Evolutionary conservation across 2,113 vertebrate species (phyloP), one percentile per base, ranked within the genome.

Genomic region (Hippocampus zosterae): DNA sequence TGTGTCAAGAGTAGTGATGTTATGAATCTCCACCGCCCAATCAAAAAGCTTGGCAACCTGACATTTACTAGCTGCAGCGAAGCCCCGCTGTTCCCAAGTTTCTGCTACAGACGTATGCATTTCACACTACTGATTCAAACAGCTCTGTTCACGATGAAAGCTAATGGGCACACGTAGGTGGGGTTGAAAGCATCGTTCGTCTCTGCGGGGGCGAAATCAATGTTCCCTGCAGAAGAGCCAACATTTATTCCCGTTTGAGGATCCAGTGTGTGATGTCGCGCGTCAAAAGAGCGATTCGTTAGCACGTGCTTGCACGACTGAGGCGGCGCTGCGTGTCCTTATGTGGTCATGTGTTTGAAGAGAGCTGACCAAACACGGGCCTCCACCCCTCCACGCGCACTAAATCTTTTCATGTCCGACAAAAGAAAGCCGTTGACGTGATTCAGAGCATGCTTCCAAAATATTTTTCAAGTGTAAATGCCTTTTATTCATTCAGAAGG

Each of bases 341-440:
- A 92, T 92, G 92, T 91, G 91, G 92, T 89, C 87, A 91, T 91
- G 84, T 76, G 80, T 76, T 84, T 65, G 16, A 72, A 80, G 80
- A 67, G 73, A 83, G 78, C 80, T 69, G 75, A 85, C 84, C 84
- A 86, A 79, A 86, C 75, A 70, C 77, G 73, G 81, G 86, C 82
- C 80, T 79, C 74, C 78, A 80, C 81, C 82, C 77, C 67, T 16
- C 40, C 67, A 64, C 69, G 57, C 69, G 69, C 63, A 8, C 33
- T 2, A 0, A 40, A 65, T 67, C 56, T 57, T 52, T 53, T 52
- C 37, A 19, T 71, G 65, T 52, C 41, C 10, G 15, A 59, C 15
- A 16, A 52, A 60, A 37, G 72, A 68, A 65, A 84, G 73, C 68
- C 70, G 68, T 65, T 25, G 1, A 67, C 71, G 67, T 59, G 59